These are phyloP conservation scores for Buathra laborator DNA, from an alignment of 2,888 invertebrate genomes.

Conservation along the genomic window DNA sequence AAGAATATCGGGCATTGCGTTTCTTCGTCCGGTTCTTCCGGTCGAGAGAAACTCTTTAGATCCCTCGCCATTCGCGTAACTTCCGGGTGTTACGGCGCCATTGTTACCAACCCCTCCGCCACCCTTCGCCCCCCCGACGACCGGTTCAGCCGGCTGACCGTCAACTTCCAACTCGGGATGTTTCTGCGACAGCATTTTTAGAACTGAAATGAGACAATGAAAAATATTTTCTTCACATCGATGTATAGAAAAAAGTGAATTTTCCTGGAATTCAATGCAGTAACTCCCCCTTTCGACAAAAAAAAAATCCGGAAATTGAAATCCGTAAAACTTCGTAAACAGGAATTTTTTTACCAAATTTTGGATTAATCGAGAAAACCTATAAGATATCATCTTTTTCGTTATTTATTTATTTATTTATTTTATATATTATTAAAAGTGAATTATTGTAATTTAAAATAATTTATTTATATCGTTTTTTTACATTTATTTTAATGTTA, in stretches of 20 bases:
- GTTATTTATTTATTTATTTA: no score
- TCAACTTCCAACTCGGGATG: slow-evolving; percentile 76
- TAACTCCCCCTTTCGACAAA: no score
- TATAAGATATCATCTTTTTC: background rate
- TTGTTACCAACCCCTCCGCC: slow-evolving; percentile 57
- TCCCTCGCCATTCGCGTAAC: slow-evolving; percentile 86
- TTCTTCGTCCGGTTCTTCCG: slow-evolving; percentile 94
- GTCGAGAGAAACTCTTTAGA: slow-evolving; percentile 93
- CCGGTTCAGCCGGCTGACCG: slow-evolving; percentile 67
- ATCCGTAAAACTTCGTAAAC: background rate
- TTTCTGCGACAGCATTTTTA: slow-evolving; percentile 82
- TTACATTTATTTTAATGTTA: background rate
- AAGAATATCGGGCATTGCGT: slow-evolving; percentile 94
- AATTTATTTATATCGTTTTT: background rate
- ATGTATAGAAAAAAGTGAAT: background rate
- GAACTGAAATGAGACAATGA: slow-evolving; percentile 72
- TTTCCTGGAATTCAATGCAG: no score
- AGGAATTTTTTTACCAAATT: background rate
- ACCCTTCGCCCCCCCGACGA: slow-evolving; percentile 28
- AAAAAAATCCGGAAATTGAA: background rate
- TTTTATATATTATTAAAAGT: no score
- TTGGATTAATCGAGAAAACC: background rate
- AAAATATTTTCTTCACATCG: background rate
- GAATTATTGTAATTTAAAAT: no score
- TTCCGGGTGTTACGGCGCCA: slow-evolving; percentile 80